Conservation (phyloP, 2,888 invertebrate genomes). For the Spicauda simplicius region DNA sequence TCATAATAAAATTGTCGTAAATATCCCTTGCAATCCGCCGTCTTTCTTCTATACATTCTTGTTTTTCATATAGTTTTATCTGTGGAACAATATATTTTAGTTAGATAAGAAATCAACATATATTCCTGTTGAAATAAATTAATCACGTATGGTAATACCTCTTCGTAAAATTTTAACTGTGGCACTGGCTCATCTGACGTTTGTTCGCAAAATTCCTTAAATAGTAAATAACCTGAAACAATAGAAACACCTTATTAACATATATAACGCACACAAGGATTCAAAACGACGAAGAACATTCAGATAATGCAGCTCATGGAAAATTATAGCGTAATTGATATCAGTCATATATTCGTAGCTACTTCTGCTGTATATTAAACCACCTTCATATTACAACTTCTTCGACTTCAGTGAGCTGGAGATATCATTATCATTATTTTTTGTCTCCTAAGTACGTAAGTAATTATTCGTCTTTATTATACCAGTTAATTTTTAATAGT, state of each 20-base stretch:
- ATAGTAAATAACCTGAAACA: conserved; percentile 97
- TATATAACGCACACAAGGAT: background rate
- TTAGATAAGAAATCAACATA: background rate
- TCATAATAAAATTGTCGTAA: conserved; percentile 99
- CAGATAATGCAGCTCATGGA: too few relatives aligned
- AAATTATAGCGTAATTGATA: too few relatives aligned
- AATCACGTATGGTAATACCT: conserved; percentile 85
- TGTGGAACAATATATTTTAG: conserved; percentile 67
- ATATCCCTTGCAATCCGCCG: conserved; percentile 97
- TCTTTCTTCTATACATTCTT: conserved; percentile 98
- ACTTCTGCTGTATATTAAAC: too few relatives aligned
- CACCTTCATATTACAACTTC: too few relatives aligned
- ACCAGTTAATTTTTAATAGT: too few relatives aligned
- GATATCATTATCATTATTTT: too few relatives aligned
- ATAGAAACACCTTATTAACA: conserved; percentile 49
- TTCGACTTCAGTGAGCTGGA: too few relatives aligned
- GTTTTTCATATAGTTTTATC: conserved; percentile 99
- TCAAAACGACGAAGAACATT: background rate
- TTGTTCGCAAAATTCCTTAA: conserved; percentile 99
- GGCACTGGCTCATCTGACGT: conserved; percentile 98
- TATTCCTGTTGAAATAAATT: too few relatives aligned
- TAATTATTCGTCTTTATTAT: too few relatives aligned
- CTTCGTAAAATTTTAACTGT: conserved; percentile 99
- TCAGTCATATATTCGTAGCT: too few relatives aligned
- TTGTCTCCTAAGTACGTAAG: too few relatives aligned